A percentile compares a stretch with the other conserved stretches of the same genome.
Evolutionary conservation across 2,797 vertebrate species (phyloP).

Genomic region (Alosa sapidissima): DNA sequence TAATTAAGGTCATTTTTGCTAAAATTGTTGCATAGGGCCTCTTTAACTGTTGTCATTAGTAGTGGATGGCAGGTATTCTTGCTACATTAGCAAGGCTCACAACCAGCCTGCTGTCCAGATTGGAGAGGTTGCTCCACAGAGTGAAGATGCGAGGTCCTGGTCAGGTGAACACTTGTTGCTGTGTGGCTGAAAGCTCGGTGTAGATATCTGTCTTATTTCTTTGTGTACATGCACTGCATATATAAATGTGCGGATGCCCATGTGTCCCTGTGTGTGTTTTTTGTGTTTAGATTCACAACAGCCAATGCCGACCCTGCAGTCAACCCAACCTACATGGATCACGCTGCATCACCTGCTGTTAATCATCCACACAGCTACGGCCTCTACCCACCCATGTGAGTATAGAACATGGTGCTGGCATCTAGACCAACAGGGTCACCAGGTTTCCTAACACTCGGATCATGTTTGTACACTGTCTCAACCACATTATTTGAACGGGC

Average conservation of each 20-base stretch:
- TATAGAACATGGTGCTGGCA: neutral
- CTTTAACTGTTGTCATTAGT: neutral
- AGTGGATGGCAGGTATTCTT: neutral
- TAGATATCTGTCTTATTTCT: neutral
- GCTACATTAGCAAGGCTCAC: neutral
- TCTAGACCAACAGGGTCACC: neutral
- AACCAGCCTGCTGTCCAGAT: neutral
- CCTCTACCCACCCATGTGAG: slow-evolving; percentile 81
- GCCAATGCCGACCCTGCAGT: slow-evolving; percentile 71
- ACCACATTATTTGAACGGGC: neutral
- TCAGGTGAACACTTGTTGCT: neutral
- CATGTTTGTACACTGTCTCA: neutral
- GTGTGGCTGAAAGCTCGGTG: neutral
- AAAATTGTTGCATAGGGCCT: too few relatives aligned
- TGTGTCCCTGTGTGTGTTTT: slow-evolving; percentile 21
- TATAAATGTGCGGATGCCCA: neutral
- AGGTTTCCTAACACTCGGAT: neutral
- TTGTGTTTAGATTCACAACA: slow-evolving; percentile 72
- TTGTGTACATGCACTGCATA: neutral
- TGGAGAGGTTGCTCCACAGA: neutral
- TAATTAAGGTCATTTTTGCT: too few relatives aligned
- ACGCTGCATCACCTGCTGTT: slow-evolving; percentile 80
- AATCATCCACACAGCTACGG: slow-evolving; percentile 77
- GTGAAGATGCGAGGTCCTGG: neutral
- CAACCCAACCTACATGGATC: slow-evolving; percentile 83